Evolutionary conservation across 2,113 vertebrate species (phyloP).

Genomic region (Gymnorhina tibicen): DNA sequence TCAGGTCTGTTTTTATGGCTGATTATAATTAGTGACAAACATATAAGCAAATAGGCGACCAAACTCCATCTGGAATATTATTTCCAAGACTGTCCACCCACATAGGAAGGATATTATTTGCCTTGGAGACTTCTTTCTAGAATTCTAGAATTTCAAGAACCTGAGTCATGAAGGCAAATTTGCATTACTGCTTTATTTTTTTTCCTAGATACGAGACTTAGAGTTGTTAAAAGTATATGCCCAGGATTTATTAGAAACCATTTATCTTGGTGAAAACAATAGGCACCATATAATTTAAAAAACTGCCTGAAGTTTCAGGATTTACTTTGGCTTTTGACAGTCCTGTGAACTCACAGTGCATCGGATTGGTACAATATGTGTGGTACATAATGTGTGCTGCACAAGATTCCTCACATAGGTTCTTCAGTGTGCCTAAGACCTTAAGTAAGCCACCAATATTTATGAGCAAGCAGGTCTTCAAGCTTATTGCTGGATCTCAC

Average conservation of each 20-base stretch:
- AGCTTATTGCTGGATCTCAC: background rate
- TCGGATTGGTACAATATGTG: no score
- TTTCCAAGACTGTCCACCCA: conserved; percentile 15
- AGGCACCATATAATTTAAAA: background rate
- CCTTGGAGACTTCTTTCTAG: background rate
- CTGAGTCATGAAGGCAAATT: background rate
- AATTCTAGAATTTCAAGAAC: background rate
- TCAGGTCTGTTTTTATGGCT: background rate
- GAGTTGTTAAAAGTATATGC: background rate
- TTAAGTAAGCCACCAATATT: background rate
- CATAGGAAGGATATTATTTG: conserved; percentile 12
- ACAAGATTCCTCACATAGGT: background rate
- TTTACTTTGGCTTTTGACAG: background rate
- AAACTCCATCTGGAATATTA: conserved; percentile 45
- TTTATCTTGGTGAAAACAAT: background rate
- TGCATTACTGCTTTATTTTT: background rate
- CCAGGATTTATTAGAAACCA: background rate
- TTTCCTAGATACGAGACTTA: background rate
- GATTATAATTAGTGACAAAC: conserved; percentile 30
- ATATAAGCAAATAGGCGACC: background rate
- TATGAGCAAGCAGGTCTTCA: background rate
- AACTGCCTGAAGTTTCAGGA: background rate
- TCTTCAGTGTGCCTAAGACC: background rate
- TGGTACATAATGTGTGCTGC: background rate
- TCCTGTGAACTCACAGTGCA: background rate